A percentile compares a stretch with the other conserved stretches of the same genome.
Conservation (phyloP, 2,797 vertebrate species). For the Brotula barbata region DNA sequence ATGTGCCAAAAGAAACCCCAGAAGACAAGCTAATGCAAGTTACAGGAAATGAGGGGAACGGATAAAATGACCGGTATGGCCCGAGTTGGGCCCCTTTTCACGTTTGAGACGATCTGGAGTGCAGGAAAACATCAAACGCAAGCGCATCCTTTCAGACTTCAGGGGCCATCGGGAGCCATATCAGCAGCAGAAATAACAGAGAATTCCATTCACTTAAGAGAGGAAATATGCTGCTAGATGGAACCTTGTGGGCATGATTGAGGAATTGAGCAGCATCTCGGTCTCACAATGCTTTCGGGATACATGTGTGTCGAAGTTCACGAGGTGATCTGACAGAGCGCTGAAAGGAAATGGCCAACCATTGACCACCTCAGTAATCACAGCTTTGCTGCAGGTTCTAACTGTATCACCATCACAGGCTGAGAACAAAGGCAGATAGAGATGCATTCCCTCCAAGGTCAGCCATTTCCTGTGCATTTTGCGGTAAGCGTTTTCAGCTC, state of each 20-base stretch:
- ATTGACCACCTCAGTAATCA: slow-evolving; percentile 55
- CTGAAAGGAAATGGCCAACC: slow-evolving; percentile 51
- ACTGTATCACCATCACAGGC: slow-evolving; percentile 53
- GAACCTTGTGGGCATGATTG: slow-evolving; percentile 50
- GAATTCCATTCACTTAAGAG: slow-evolving; percentile 57
- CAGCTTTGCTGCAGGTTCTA: slow-evolving; percentile 52
- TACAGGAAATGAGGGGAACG: slow-evolving; percentile 72
- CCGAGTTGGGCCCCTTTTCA: slow-evolving; percentile 45
- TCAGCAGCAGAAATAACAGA: slow-evolving; percentile 68
- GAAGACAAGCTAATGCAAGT: slow-evolving; percentile 74
- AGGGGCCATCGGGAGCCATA: slow-evolving; percentile 53
- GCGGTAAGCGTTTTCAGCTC: slow-evolving; percentile 33
- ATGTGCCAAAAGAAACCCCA: slow-evolving; percentile 79
- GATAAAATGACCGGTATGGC: slow-evolving; percentile 70
- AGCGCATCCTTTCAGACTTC: slow-evolving; percentile 54
- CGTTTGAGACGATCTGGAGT: slow-evolving; percentile 49
- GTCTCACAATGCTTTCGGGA: slow-evolving; percentile 50
- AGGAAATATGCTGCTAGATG: slow-evolving; percentile 44
- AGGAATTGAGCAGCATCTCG: slow-evolving; percentile 32
- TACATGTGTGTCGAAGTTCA: slow-evolving; percentile 35
- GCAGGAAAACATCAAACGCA: slow-evolving; percentile 64
- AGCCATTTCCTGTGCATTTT: slow-evolving; percentile 57
- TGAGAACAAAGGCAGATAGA: slow-evolving; percentile 64
- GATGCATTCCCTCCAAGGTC: slow-evolving; percentile 57
- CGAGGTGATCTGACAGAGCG: slow-evolving; percentile 53